These are phyloP conservation scores for Drosophila crucigera DNA, from an alignment of 2,888 invertebrate species.

Conservation along the genomic window DNA sequence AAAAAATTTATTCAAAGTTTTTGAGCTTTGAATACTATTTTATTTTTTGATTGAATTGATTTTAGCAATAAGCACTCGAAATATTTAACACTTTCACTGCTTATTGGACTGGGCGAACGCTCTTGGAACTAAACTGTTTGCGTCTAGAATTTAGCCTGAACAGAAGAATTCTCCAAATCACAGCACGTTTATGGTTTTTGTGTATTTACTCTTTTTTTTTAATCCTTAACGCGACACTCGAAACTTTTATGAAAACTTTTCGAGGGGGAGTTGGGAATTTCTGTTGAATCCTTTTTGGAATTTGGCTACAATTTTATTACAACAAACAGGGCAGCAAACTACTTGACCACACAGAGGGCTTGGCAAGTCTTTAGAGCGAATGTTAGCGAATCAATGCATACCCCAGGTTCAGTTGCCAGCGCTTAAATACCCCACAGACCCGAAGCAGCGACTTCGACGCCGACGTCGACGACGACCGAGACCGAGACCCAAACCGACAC, in stretches of 20 bases:
- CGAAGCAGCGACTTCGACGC: conserved; percentile 38
- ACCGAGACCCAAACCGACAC: conserved; percentile 53
- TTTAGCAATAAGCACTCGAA: conserved; percentile 82
- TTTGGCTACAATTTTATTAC: conserved; percentile 84
- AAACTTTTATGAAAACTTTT: conserved; percentile 38
- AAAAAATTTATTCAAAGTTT: conserved; percentile 80
- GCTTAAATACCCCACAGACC: conserved; percentile 87
- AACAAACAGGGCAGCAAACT: conserved; percentile 83
- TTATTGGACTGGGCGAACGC: conserved; percentile 67
- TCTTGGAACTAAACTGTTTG: conserved; percentile 72
- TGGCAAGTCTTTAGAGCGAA: conserved; percentile 88
- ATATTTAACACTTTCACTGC: conserved; percentile 82
- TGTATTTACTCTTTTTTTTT: conserved; percentile 32
- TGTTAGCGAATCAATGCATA: conserved; percentile 90
- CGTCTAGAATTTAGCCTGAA: conserved; percentile 79
- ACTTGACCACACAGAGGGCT: conserved; percentile 83
- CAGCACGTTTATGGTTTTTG: conserved; percentile 45
- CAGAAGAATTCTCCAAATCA: conserved; percentile 62
- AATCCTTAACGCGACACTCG: conserved; percentile 66
- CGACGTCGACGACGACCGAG: conserved; percentile 43
- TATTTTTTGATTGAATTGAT: conserved; percentile 35
- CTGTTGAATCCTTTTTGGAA: conserved; percentile 25
- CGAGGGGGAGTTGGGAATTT: conserved; percentile 26
- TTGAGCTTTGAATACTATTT: conserved; percentile 79
- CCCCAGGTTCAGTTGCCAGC: conserved; percentile 88